Evolutionary conservation across 1,140 invertebrate species (phyloP).

Genomic region (Pseudomyrmex cubaensis): DNA sequence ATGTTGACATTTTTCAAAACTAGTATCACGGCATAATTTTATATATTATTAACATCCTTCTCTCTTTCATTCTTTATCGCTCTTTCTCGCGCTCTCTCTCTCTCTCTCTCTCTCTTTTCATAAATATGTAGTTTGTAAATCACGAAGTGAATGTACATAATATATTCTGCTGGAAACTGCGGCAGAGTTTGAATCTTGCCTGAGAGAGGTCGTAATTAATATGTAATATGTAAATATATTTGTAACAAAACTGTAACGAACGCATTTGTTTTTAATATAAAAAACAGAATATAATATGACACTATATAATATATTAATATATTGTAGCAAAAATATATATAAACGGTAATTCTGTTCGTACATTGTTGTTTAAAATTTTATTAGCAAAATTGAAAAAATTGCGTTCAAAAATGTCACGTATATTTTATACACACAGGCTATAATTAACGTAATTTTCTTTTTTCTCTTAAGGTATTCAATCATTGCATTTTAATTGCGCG

Average conservation of each 20-base stretch:
- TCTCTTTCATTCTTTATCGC: no score
- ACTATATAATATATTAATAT: conserved; percentile 20
- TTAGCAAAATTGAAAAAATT: not conserved
- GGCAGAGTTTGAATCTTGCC: not conserved
- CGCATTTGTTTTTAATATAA: conserved; percentile 16
- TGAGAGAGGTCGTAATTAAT: not conserved
- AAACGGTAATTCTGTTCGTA: not conserved
- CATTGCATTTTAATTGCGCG: conserved; percentile 3
- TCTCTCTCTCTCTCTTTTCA: not conserved
- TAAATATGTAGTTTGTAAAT: conserved; percentile 22
- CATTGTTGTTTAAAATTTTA: not conserved
- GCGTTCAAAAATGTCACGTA: not conserved
- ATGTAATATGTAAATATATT: not conserved
- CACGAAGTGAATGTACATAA: not conserved
- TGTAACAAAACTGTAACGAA: not conserved
- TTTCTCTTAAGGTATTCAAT: not conserved
- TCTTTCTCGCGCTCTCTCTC: no score
- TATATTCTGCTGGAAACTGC: not conserved
- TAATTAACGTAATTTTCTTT: not conserved
- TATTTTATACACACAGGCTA: conserved; percentile 4
- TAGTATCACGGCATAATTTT: not conserved
- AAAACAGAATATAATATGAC: conserved; percentile 2
- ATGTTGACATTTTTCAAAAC: not conserved
- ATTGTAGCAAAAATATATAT: not conserved
- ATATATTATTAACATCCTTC: conserved; percentile 1